Evolutionary conservation across 2,888 invertebrate species (phyloP).

Genomic region (Himalopsyche tibetana): DNA sequence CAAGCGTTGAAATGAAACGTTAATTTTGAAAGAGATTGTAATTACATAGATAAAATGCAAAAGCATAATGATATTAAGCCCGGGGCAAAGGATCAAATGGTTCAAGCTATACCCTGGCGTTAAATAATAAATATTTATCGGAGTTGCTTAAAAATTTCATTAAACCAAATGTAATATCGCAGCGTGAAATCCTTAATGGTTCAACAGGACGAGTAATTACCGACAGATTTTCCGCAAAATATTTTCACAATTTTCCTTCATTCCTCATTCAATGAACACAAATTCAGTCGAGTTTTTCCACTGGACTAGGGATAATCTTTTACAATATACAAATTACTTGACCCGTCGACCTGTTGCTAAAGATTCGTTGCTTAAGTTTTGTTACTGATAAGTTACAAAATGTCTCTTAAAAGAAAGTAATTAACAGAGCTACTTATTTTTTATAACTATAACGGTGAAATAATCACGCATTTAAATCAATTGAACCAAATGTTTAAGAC

Average conservation of each 20-base stretch:
- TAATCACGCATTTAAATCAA: too few species aligned
- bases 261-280: conserved; percentile 50
- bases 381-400: too few species aligned
- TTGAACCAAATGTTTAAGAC: too few species aligned
- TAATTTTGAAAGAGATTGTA: not conserved
- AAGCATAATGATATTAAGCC: too few species aligned
- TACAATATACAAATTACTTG: conserved; percentile 8
- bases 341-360: too few species aligned
- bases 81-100: conserved; percentile 10
- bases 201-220: conserved; percentile 27
- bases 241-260: conserved; percentile 48
- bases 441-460: too few species aligned
- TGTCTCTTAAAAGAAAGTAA: too few species aligned
- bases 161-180: conserved; percentile 25
- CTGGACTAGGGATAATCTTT: conserved; percentile 12
- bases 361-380: too few species aligned
- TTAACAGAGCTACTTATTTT: too few species aligned
- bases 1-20: not conserved
- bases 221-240: conserved; percentile 46
- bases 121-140: conserved; percentile 38
- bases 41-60: not conserved
- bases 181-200: conserved; percentile 31
- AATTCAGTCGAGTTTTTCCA: conserved; percentile 44
- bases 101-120: not conserved
- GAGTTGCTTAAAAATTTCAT: conserved; percentile 33